phyloP scores from a whole-genome alignment of 2,888 invertebrate species.

The Drosophila cracens region DNA sequence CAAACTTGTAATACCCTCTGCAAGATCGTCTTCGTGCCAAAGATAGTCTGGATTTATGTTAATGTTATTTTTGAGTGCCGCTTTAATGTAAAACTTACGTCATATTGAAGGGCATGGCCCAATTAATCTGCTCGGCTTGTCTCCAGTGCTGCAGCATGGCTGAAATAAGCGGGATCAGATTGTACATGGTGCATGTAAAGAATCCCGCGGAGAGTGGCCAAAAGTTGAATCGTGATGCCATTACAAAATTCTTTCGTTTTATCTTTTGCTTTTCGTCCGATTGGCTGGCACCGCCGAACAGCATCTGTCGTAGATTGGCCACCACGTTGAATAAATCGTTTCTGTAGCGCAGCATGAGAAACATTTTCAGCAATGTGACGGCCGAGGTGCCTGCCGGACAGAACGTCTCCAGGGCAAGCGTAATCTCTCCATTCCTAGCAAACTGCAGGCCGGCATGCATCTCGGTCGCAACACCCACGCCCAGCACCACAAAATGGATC shows the following conservation, averaged over 20 bases:
- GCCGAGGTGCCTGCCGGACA: conserved; percentile 79
- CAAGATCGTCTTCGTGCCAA: neutral
- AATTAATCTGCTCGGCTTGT: conserved; percentile 39
- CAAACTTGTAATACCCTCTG: neutral
- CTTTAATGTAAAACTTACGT: conserved; percentile 60
- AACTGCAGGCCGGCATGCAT: conserved; percentile 67
- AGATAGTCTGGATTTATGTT: neutral
- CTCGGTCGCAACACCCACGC: conserved; percentile 73
- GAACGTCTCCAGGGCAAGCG: conserved; percentile 71
- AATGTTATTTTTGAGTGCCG: neutral
- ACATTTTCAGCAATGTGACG: conserved; percentile 77
- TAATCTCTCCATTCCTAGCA: conserved; percentile 33
- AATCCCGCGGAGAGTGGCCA: conserved; percentile 75
- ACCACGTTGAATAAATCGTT: conserved; percentile 62
- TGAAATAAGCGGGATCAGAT: conserved; percentile 68
- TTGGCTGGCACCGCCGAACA: conserved; percentile 25
- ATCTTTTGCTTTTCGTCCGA: conserved; percentile 20
- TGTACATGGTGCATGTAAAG: conserved; percentile 67
- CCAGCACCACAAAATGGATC: conserved; percentile 61
- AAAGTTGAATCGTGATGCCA: conserved; percentile 73
- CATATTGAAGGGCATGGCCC: conserved; percentile 79
- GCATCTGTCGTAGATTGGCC: conserved; percentile 36
- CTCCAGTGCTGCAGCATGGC: conserved; percentile 49
- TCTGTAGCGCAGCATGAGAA: conserved; percentile 62
- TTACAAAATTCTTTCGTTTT: conserved; percentile 41